Base-by-base conservation (phyloP, 2,113 vertebrate genomes). In the Notothenia coriiceps region DNA sequence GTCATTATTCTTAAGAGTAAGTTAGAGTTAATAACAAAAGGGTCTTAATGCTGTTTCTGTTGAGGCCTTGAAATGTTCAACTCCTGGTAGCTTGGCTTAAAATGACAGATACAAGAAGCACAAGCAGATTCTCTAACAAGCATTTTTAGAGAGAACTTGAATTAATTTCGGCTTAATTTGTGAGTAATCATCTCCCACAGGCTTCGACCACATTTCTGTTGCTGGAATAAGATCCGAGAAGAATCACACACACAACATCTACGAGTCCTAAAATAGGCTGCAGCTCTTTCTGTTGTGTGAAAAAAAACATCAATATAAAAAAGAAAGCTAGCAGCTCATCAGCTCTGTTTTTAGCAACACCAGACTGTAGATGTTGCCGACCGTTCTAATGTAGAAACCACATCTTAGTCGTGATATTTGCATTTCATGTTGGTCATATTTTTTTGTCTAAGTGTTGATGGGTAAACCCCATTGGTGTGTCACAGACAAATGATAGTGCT, bases 271-370 rank as follows among this genome's bases (percentile, higher is more conserved):
- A 80, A 72, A 81, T 62, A 72, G 29, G 12, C 57, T 57, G 50
- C 17, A n/a, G 73, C 20, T 5, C 54, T 56, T 54, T 57, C 57
- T 63, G 14, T 10, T 60, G 13, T 18, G 60, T 43, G 43, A 47
- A 20, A 74, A 60, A 70, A 55, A 61, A 15, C 4, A 3, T 2
- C 1, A 3, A 68, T 43, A 46, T 12, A 52, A 44, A 50, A 52
- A 67, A 64, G 11, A 44, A 62, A 84, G 55, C 7, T 8, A 43
- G 20, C 72, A 65, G 62, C 72, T 72, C 49, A 52, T 74, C 18
- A 72, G 79, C 76, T 60, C 79, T 5, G 43, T 13, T 52, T 79
- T 79, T 73, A 74, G 67, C 59, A 74, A 73, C 64, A 69, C 14
- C 52, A 74, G 52, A 40, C 13, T 40, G 13, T 10, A 61, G 14